These are phyloP conservation scores for Trematomus loennbergii DNA, from an alignment of 2,113 vertebrate genomes.

Conservation along the genomic window DNA sequence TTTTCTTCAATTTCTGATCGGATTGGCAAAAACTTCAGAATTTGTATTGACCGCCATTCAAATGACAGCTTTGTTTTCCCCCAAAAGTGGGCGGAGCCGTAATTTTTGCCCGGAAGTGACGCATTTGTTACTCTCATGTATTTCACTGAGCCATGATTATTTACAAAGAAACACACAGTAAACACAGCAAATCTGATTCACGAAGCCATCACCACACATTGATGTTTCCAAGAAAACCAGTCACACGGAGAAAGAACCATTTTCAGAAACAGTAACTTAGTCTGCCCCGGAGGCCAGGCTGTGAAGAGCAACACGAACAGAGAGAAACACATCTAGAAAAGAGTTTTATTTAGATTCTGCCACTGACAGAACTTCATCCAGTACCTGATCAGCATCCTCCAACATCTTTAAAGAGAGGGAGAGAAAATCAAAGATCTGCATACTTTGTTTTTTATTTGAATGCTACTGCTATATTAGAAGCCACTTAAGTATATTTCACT, in stretches of 20 bases:
- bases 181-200: conserved; percentile 36
- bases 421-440: conserved; percentile 55
- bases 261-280: conserved; percentile 24
- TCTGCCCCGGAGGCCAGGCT: conserved; percentile 13
- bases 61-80: too few species aligned
- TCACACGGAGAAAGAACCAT: conserved; percentile 35
- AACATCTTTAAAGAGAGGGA: conserved; percentile 81
- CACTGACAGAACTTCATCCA: conserved; percentile 52
- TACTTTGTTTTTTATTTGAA: background rate
- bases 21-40: too few species aligned
- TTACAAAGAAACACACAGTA: conserved; percentile 2
- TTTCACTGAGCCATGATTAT: background rate
- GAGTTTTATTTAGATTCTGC: conserved; percentile 27
- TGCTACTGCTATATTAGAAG: too few species aligned
- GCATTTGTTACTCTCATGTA: background rate
- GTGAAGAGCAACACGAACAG: conserved; percentile 28
- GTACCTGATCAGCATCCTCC: conserved; percentile 84
- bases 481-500: too few species aligned
- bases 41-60: too few species aligned
- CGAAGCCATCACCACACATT: conserved; percentile 43
- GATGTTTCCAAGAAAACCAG: conserved; percentile 43
- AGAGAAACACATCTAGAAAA: conserved; percentile 59
- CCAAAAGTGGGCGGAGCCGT: too few species aligned
- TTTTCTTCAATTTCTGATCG: too few species aligned
- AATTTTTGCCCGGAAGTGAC: too few species aligned